A percentile compares a stretch with the other conserved stretches of the same genome.
phyloP scores from a whole-genome alignment of 2,113 vertebrate species.

The Gavia stellata region DNA sequence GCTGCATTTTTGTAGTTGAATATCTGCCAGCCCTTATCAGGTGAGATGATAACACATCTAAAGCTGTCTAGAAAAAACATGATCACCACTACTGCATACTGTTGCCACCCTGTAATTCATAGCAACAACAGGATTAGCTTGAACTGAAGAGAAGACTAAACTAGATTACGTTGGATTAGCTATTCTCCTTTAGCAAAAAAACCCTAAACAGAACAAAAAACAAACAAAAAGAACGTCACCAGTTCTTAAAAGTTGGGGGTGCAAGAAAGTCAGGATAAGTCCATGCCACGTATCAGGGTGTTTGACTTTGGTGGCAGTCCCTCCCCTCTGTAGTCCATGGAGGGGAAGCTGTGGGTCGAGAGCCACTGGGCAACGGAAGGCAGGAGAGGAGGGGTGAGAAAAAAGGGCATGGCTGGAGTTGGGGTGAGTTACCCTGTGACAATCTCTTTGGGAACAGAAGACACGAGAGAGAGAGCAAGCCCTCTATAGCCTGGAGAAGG shows the following conservation, averaged over 20 bases:
- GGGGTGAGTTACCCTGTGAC: background rate
- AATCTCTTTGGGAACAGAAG: background rate
- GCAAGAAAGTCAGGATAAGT: background rate
- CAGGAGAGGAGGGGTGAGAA: background rate
- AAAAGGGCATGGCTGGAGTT: background rate
- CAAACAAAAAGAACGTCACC: background rate
- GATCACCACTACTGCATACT: background rate
- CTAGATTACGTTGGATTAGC: background rate
- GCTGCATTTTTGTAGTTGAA: background rate
- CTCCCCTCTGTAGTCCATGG: background rate
- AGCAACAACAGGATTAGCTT: background rate
- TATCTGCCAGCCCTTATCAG: background rate
- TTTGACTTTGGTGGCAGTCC: background rate
- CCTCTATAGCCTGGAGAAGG: background rate
- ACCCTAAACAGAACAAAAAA: background rate
- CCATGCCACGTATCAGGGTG: fast-evolving
- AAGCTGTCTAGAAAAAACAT: background rate
- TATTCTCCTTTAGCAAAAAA: background rate
- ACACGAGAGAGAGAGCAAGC: background rate
- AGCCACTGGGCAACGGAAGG: background rate
- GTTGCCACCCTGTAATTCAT: background rate
- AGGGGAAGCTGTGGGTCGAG: background rate
- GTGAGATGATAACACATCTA: background rate
- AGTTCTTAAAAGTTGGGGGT: background rate
- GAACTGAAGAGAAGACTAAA: background rate